A percentile compares a stretch with the other conserved stretches of the same genome.
These are phyloP conservation scores for Chouioia cunea DNA, from an alignment of 2,888 invertebrate species.

Conservation along the genomic window DNA sequence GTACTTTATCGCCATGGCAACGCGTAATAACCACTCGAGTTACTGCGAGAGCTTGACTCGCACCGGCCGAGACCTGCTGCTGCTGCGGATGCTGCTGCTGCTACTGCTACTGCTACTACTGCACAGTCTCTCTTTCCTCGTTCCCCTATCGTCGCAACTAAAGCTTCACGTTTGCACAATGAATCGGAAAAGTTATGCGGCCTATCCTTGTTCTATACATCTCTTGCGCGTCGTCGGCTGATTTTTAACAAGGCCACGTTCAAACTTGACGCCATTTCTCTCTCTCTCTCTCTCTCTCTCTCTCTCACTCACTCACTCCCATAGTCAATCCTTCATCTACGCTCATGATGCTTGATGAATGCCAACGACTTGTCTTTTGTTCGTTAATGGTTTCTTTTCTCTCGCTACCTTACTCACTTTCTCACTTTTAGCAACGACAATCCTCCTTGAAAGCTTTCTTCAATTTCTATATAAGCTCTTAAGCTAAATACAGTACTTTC, in stretches of 20 bases:
- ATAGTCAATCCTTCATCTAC: neutral
- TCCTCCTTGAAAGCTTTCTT: too few species aligned
- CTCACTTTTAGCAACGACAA: neutral
- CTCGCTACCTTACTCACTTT: constrained; percentile 7
- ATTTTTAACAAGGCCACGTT: constrained; percentile 31
- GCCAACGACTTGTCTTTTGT: constrained; percentile 5
- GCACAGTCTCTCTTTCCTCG: constrained; percentile 26
- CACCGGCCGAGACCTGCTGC: constrained; percentile 22
- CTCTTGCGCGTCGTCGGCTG: constrained; percentile 9
- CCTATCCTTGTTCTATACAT: neutral
- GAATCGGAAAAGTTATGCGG: constrained; percentile 42
- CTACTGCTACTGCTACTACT: too few species aligned
- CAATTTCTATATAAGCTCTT: too few species aligned
- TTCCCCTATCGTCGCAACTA: constrained; percentile 15
- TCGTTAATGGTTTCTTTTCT: constrained; percentile 17
- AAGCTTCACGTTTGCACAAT: constrained; percentile 3
- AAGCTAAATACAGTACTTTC: too few species aligned
- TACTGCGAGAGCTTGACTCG: constrained; percentile 34
- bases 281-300: constrained; percentile 8
- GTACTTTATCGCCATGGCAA: constrained; percentile 67
- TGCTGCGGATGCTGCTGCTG: neutral
- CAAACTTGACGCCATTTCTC: neutral
- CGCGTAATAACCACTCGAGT: constrained; percentile 65
- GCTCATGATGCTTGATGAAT: constrained; percentile 31
- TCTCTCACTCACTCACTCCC: constrained; percentile 26